These are phyloP conservation scores for Cydia strobilella DNA, from an alignment of 1,140 invertebrate species.

Conservation along the genomic window DNA sequence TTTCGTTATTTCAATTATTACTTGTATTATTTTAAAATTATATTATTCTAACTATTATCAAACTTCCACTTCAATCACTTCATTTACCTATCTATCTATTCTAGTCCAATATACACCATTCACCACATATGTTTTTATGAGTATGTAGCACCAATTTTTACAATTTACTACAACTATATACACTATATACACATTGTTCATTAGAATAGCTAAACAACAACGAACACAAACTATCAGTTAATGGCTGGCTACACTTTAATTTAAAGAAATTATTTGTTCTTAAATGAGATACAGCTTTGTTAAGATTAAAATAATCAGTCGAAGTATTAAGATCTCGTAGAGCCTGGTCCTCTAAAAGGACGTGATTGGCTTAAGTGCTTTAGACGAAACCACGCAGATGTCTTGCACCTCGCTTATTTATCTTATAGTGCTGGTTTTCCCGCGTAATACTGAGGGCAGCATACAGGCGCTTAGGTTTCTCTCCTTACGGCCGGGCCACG, in stretches of 20 bases:
- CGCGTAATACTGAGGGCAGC: neutral
- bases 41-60: conserved; percentile 54
- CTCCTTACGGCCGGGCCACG: too few species aligned
- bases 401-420: neutral
- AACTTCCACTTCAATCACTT: conserved; percentile 39
- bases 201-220: conserved; percentile 39
- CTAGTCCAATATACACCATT: conserved; percentile 60
- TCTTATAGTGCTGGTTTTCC: conserved; percentile 4
- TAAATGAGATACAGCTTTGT: conserved; percentile 68
- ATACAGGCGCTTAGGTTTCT: neutral
- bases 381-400: too few species aligned
- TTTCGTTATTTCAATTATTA: conserved; percentile 48
- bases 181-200: conserved; percentile 64
- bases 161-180: conserved; percentile 53
- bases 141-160: conserved; percentile 37
- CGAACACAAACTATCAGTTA: conserved; percentile 52
- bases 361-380: too few species aligned
- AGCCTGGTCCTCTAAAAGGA: conserved; percentile 36
- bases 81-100: conserved; percentile 50
- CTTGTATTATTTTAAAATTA: conserved; percentile 39
- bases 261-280: conserved; percentile 70
- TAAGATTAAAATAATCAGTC: conserved; percentile 70
- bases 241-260: conserved; percentile 71
- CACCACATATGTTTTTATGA: conserved; percentile 46
- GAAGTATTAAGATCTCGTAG: conserved; percentile 58